phyloP scores from a whole-genome alignment of 2,113 vertebrate genomes.

The Gymnobelideus leadbeateri region DNA sequence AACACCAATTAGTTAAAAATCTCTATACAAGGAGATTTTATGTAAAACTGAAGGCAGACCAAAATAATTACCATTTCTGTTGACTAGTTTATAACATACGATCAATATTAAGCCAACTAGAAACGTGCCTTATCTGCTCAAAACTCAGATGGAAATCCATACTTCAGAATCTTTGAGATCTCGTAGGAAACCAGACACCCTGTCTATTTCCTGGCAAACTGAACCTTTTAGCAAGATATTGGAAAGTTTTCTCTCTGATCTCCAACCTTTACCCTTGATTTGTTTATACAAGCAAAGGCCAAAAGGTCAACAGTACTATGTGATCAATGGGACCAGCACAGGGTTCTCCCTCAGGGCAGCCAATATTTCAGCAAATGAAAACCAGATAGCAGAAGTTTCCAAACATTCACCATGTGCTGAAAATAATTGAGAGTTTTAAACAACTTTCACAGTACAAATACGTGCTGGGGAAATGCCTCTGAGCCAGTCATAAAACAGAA shows the following conservation, averaged over 20 bases:
- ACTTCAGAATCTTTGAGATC: neutral
- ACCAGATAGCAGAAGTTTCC: slow-evolving; percentile 58
- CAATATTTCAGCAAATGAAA: slow-evolving; percentile 61
- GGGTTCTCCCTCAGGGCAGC: slow-evolving; percentile 78
- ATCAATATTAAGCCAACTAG: slow-evolving; percentile 25
- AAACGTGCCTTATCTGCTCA: slow-evolving; percentile 27
- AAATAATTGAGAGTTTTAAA: slow-evolving; percentile 57
- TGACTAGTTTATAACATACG: neutral
- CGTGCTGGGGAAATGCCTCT: neutral
- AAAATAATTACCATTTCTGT: slow-evolving; percentile 4
- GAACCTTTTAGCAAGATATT: slow-evolving; percentile 69
- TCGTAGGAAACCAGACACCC: slow-evolving; percentile 73
- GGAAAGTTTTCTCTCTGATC: slow-evolving; percentile 77
- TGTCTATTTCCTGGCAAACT: slow-evolving; percentile 68
- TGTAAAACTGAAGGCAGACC: slow-evolving; percentile 1
- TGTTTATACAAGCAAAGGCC: slow-evolving; percentile 79
- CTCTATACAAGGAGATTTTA: neutral
- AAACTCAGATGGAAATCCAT: slow-evolving; percentile 27
- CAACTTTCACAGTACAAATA: slow-evolving; percentile 26
- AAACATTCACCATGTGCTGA: slow-evolving; percentile 59
- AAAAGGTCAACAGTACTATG: slow-evolving; percentile 71
- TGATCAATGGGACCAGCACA: slow-evolving; percentile 67
- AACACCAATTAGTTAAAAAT: neutral
- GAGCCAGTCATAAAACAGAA: slow-evolving; percentile 3
- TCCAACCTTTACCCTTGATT: slow-evolving; percentile 83